Conservation (phyloP, 2,888 invertebrate species). For the Smittia sp. region DNA sequence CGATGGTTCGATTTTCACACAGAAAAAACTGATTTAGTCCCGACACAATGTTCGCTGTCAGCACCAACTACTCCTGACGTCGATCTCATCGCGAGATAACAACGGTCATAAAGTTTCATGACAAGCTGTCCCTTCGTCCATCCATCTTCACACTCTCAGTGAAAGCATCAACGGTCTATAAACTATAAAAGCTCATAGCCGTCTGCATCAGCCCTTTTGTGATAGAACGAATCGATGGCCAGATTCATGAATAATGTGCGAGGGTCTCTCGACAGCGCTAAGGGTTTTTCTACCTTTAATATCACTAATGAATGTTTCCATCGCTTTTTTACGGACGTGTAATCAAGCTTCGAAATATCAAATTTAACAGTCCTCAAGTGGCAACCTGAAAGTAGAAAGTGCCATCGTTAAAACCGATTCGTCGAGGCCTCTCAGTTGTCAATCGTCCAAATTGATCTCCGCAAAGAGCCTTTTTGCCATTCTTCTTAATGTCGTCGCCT, state of each 20-base stretch:
- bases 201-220: conserved; percentile 18
- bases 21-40: not conserved
- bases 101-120: not conserved
- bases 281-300: not conserved
- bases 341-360: conserved; percentile 11
- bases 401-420: not conserved
- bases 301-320: not conserved
- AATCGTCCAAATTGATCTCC: conserved; percentile 8
- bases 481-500: not conserved
- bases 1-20: not conserved
- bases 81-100: not conserved
- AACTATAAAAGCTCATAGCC: conserved; percentile 4
- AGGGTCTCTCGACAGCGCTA: not conserved
- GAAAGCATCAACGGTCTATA: not conserved
- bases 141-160: not conserved
- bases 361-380: conserved; percentile 13
- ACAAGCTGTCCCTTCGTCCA: not conserved
- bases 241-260: not conserved
- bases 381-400: not conserved
- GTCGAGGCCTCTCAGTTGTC: not conserved
- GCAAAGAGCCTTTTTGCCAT: conserved; percentile 6
- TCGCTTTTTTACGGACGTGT: not conserved
- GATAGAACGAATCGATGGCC: not conserved
- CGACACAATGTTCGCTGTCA: not conserved
- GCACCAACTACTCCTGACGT: not conserved